These are phyloP conservation scores for Tyrophagus putrescentiae DNA, from an alignment of 1,140 invertebrate genomes.

Conservation along the genomic window DNA sequence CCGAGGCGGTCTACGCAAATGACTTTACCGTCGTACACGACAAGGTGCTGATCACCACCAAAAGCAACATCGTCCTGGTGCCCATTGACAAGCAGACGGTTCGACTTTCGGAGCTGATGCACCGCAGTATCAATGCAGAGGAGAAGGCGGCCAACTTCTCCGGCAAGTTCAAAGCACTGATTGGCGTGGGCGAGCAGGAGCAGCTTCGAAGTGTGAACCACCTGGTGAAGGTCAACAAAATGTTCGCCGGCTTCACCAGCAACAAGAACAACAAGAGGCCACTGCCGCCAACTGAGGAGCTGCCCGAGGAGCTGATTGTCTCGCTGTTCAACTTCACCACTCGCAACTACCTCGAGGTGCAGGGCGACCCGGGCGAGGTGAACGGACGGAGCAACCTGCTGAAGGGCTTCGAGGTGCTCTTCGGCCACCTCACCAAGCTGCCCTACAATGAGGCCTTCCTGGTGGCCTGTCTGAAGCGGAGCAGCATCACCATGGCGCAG, in stretches of 20 bases:
- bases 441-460: constrained; percentile 16
- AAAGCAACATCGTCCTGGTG: background rate
- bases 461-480: constrained; percentile 8
- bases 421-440: background rate
- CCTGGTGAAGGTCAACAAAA: background rate
- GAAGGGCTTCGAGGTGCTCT: background rate
- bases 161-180: too few relatives aligned
- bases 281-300: background rate
- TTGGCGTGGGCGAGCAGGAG: too few relatives aligned
- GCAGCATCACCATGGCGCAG: background rate
- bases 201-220: too few relatives aligned
- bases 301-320: background rate
- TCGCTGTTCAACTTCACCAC: background rate
- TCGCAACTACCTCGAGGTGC: background rate
- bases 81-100: background rate
- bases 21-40: background rate
- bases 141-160: too few relatives aligned
- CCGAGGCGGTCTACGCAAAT: background rate
- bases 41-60: background rate
- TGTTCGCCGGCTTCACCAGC: background rate
- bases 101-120: background rate
- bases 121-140: too few relatives aligned
- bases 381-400: background rate
- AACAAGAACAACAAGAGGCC: background rate
- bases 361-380: background rate